Base-by-base conservation (phyloP, 2,888 invertebrate genomes). In the Sicus ferrugineus region DNA sequence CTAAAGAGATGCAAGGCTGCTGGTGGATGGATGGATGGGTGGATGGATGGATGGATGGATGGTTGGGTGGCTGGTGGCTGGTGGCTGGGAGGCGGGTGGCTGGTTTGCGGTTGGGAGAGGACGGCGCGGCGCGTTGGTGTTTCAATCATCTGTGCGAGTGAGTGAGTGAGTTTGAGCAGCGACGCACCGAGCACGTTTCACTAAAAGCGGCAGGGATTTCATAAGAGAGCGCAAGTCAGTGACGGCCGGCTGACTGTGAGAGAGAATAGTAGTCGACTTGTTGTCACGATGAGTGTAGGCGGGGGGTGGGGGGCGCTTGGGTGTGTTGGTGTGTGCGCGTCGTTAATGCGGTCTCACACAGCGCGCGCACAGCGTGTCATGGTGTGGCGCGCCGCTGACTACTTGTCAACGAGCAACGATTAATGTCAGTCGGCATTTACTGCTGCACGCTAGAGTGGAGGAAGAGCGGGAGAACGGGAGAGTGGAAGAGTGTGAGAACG, bases 391-490 rank as follows among this genome's bases (percentile, higher is more conserved):
- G 28, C 30, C 58, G 46, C 28, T 58, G 66, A 61, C 66, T 62
- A 67, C 59, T 54, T 73, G 71, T 73, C 69, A 72, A 71, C 73
- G 68, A 72, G 61, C 50, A 70, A 48, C 68, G 42, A 65, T 71
- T 71, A 68, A 54, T 59, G 61, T 64, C 71, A 71, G 66, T 63
- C 63, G 61, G 54, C 56, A 42, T 59, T 62, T 38, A 61, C n/a
- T 28, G 58, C 30, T 48, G 58, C 31, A 63, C 48, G 23, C 38
- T 26, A 46, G 19, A 31, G 66, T 3, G 9, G 63, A 63, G n/a
- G 68, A 52, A 46, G 26, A 26, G 23, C 16, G 28, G 11, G 46
- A 6, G 16, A 48, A 16, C 48, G 48, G 7, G 48, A n/a, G 48
- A 34, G 34, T 7, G 34, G 11, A 11, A 52, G 19, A 21, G 11